These are phyloP conservation scores for Exephanes ischioxanthus DNA, from an alignment of 2,888 invertebrate species.

Conservation along the genomic window DNA sequence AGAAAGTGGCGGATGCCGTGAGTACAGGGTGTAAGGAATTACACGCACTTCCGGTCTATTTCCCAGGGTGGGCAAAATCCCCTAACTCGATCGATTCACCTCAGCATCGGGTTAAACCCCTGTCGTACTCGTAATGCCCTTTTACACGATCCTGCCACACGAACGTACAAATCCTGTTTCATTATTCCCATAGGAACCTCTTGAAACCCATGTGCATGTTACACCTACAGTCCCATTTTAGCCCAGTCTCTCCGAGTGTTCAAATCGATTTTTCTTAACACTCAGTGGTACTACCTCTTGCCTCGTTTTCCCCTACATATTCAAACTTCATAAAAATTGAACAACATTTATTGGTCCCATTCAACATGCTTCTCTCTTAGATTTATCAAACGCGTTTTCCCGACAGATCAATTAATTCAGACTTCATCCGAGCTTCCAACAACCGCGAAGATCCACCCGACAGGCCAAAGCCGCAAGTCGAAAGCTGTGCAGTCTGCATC, in stretches of 20 bases:
- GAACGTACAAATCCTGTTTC: conserved; percentile 62
- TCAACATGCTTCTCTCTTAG: neutral
- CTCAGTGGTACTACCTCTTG: too few relatives aligned
- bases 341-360: neutral
- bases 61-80: conserved; percentile 41
- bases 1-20: conserved; percentile 69
- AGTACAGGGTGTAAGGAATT: conserved; percentile 69
- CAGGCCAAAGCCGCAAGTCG: conserved; percentile 27
- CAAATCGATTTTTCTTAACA: too few relatives aligned
- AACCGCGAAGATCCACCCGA: neutral
- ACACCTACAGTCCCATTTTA: too few relatives aligned
- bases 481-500: conserved; percentile 19
- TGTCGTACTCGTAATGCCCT: conserved; percentile 55
- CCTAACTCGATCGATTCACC: conserved; percentile 12
- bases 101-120: conserved; percentile 36
- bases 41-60: conserved; percentile 67
- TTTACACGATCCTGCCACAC: conserved; percentile 61
- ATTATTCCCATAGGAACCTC: conserved; percentile 53
- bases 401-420: conserved; percentile 9
- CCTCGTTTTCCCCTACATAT: neutral
- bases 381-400: neutral
- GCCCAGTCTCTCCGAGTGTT: too few relatives aligned
- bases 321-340: neutral
- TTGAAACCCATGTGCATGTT: conserved; percentile 26
- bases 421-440: neutral